Evolutionary conservation across 2,888 invertebrate genomes (phyloP).

Genomic region (Drosophila prolongata): DNA sequence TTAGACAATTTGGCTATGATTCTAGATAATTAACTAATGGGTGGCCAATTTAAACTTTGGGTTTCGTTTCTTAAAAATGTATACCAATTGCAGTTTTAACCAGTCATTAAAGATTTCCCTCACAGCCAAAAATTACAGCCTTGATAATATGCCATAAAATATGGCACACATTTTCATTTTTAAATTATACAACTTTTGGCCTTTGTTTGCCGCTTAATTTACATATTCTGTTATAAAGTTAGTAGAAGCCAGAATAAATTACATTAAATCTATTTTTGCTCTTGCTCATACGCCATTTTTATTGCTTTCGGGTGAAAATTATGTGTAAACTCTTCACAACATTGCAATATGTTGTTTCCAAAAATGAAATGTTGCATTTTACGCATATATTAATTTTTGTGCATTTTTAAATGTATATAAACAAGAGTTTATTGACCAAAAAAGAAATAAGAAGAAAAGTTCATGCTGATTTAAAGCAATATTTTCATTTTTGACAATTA

Average conservation of each 20-base stretch:
- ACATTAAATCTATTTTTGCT: slow-evolving; percentile 4
- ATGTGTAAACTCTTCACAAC: slow-evolving; percentile 2
- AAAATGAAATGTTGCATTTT: slow-evolving; percentile 3
- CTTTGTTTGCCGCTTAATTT: slow-evolving; percentile 2
- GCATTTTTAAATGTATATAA: not conserved
- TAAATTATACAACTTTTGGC: not conserved
- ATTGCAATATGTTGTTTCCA: not conserved
- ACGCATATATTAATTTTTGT: not conserved
- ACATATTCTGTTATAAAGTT: not conserved
- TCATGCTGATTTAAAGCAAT: not conserved
- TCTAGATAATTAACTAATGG: slow-evolving; percentile 3
- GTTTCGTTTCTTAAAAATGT: not conserved
- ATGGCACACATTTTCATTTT: not conserved
- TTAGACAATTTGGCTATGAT: slow-evolving; percentile 9
- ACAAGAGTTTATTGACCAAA: not conserved
- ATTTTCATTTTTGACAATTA: not conserved
- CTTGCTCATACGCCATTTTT: not conserved
- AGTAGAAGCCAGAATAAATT: slow-evolving; percentile 2
- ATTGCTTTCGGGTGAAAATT: not conserved
- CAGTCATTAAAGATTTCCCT: not conserved
- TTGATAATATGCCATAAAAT: not conserved
- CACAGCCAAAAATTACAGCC: not conserved
- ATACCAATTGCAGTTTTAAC: not conserved
- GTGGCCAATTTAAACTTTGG: not conserved
- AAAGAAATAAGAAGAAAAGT: slow-evolving; percentile 1